Evolutionary conservation across 2,888 invertebrate genomes (phyloP), one percentile per base, ranked within the genome.

Genomic region (Drosophila villosipedis): DNA sequence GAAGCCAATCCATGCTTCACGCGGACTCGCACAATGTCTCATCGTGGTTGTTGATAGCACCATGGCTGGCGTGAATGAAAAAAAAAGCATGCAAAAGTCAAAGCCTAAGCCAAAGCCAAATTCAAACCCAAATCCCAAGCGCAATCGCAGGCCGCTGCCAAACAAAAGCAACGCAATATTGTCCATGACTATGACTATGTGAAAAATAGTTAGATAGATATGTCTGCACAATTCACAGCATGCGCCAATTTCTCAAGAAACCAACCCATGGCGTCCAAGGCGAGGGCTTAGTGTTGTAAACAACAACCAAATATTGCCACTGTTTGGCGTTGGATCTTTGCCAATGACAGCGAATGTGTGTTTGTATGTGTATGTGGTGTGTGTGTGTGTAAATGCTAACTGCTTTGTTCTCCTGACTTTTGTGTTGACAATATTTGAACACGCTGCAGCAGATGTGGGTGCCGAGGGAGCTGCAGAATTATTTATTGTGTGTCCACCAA

Each of bases 191-290:
- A 69, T 77, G 81, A 70, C 74, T 71, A 55, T 64, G 76, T 49
- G 65, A 78, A 80, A 84, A 79, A 86, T 69, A 68, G 68, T 64
- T 52, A 69, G 60, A 77, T 77, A 76, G 43, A 67, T 77, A 66
- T 78, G 80, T 76, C 65, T 80, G 77, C 70, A 66, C 84, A 75
- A 78, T 80, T 83, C 87, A 89, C 87, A 87, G 87, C 87, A 89
- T 90, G 87, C 91, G 89, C 87, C 87, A 90, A 90, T 87, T 87
- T 87, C 87, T 76, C 73, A 79, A 73, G 87, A 87, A 87, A 89
- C 79, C 76, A 54, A 77, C 84, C 83, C 83, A 80, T 88, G 76
- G 86, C 57, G 70, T 73, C 76, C 82, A 77, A 73, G 84, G 77
- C 83, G 74, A 85, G 84, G 90, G 82, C 80, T 76, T 50, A 71